A percentile compares a stretch with the other conserved stretches of the same genome.
These are phyloP conservation scores for Ochropleura leucogaster DNA, from an alignment of 2,888 invertebrate species.

Conservation along the genomic window DNA sequence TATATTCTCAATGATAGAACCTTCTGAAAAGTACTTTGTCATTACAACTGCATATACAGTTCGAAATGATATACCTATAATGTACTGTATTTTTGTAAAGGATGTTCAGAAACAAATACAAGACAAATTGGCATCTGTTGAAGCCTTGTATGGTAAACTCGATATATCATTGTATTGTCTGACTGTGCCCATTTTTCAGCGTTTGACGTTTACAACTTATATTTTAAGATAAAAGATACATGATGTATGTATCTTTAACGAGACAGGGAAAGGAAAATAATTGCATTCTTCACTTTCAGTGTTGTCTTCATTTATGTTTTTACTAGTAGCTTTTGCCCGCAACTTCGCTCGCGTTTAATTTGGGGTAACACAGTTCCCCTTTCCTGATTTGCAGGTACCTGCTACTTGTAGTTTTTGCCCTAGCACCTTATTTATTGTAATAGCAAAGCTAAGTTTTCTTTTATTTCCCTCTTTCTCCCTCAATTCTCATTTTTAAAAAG, in stretches of 20 bases:
- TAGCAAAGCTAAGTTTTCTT: too few species aligned
- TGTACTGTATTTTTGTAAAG: slow-evolving; percentile 11
- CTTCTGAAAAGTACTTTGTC: slow-evolving; percentile 13
- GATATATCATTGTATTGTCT: slow-evolving; percentile 54
- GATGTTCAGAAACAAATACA: slow-evolving; percentile 37
- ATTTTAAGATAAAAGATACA: slow-evolving; percentile 35
- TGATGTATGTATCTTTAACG: slow-evolving; percentile 27
- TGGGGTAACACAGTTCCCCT: too few species aligned
- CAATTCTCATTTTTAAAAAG: too few species aligned
- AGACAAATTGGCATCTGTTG: slow-evolving; percentile 55
- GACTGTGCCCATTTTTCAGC: slow-evolving; percentile 53
- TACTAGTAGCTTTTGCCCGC: not conserved
- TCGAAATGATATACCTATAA: slow-evolving; percentile 14
- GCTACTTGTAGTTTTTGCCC: too few species aligned
- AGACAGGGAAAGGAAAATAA: slow-evolving; percentile 9
- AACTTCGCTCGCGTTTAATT: too few species aligned
- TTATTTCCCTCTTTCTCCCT: too few species aligned
- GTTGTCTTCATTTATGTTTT: not conserved
- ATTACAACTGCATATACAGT: slow-evolving; percentile 32
- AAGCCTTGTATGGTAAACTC: slow-evolving; percentile 45
- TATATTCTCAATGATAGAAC: slow-evolving; percentile 11
- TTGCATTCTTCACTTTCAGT: slow-evolving; percentile 33
- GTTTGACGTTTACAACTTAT: slow-evolving; percentile 48
- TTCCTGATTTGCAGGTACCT: too few species aligned
- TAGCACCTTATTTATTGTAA: too few species aligned